Evolutionary conservation across 2,888 invertebrate genomes (phyloP).

Genomic region (Embidobia sp.): DNA sequence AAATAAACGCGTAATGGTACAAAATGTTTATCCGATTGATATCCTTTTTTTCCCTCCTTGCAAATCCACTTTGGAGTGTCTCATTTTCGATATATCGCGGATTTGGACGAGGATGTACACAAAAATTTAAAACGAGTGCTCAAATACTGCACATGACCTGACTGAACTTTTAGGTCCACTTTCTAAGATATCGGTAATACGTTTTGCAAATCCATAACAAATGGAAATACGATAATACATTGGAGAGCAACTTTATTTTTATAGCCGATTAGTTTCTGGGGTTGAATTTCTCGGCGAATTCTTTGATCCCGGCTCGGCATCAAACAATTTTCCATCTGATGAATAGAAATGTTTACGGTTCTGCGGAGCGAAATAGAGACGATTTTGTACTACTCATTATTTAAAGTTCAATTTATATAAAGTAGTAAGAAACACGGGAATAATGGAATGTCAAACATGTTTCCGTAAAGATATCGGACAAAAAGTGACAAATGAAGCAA

Average conservation of each 20-base stretch:
- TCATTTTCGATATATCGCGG: too few relatives aligned
- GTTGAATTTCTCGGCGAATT: constrained; percentile 31
- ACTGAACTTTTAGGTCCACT: constrained; percentile 2
- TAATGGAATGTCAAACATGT: not conserved
- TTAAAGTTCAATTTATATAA: constrained; percentile 16
- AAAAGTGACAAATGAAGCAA: too few relatives aligned
- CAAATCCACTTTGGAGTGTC: too few relatives aligned
- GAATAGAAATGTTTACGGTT: constrained; percentile 44
- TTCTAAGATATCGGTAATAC: constrained; percentile 20
- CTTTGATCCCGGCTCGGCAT: constrained; percentile 29
- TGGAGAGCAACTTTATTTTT: constrained; percentile 27
- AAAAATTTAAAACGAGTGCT: constrained; percentile 13
- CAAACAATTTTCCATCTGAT: constrained; percentile 50
- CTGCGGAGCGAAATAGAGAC: constrained; percentile 9
- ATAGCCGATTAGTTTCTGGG: constrained; percentile 43
- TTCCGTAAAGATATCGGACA: too few relatives aligned
- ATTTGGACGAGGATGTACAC: constrained; percentile 3
- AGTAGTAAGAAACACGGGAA: too few relatives aligned
- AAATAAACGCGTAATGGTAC: constrained; percentile 11
- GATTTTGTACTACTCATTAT: constrained; percentile 21
- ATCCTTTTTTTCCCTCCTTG: too few relatives aligned
- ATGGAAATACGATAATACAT: constrained; percentile 35
- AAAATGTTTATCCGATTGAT: too few relatives aligned
- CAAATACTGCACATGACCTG: not conserved
- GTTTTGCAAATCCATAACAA: constrained; percentile 35